Evolutionary conservation across 2,113 vertebrate species (phyloP), one percentile per base, ranked within the genome.

Genomic region (Megalops atlanticus): DNA sequence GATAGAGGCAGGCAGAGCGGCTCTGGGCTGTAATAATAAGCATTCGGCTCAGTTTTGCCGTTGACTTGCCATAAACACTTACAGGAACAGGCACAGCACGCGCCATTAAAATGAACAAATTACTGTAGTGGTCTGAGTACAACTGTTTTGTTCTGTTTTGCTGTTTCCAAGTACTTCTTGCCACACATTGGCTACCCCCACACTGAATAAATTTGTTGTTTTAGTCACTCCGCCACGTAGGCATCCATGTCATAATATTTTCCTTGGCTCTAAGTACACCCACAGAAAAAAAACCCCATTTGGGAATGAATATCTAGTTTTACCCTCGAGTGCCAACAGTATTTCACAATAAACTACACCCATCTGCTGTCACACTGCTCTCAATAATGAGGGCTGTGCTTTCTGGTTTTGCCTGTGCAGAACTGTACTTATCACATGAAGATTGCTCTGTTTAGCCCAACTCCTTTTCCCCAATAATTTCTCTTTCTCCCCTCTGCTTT

Each of bases 1-100:
- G 73, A 76, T 21, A 81, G 72, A 49, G 41, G 27, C 80, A 58
- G 16, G 7, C 75, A 82, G 81, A 40, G 71, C 38, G 54, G 5
- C 1, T 39, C 68, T n/a, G n/a, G 54, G 5, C 1, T 39, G 71
- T n/a, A n/a, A n/a, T n/a, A n/a, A n/a, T n/a, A n/a, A n/a, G n/a
- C n/a, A n/a, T n/a, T n/a, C n/a, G n/a, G n/a, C n/a, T n/a, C n/a
- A n/a, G n/a, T n/a, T n/a, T n/a, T n/a, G n/a, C n/a, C n/a, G n/a
- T n/a, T 54, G 43, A 69, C n/a, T 64, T 36, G 52, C 38, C 52
- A 35, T 16, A 39, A 39, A 78, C 43, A 45, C 43, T 45, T 45
- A 14, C 14, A 45, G 43, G n/a, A n/a, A n/a, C n/a, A n/a, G n/a
- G n/a, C n/a, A n/a, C n/a, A n/a, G n/a, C n/a, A n/a, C n/a, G n/a